phyloP scores from a whole-genome alignment of 2,797 vertebrate species.

The Echeneis naucrates region DNA sequence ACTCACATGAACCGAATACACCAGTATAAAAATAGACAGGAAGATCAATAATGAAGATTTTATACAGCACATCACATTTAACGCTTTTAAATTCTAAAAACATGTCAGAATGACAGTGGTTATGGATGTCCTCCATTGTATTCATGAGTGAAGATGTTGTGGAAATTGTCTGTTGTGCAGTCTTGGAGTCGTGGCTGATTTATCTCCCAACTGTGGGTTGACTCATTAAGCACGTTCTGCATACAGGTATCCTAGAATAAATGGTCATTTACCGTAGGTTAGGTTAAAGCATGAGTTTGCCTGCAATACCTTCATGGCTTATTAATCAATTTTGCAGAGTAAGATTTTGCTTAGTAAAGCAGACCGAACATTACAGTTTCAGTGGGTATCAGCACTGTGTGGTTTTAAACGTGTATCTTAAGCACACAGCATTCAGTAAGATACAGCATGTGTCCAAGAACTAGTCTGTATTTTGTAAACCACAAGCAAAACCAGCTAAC shows the following conservation, averaged over 20 bases:
- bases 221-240: constrained; percentile 23
- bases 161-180: not conserved
- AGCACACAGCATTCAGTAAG: not conserved
- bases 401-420: constrained; percentile 1
- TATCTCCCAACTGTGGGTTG: constrained; percentile 1
- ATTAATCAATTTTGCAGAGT: constrained; percentile 17
- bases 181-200: constrained; percentile 5
- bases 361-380: not conserved
- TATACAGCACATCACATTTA: too few species aligned
- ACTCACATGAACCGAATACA: not conserved
- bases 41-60: not conserved
- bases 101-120: not conserved
- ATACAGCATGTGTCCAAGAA: not conserved
- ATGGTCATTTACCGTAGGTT: constrained; percentile 19
- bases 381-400: not conserved
- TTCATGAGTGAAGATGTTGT: not conserved
- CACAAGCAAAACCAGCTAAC: not conserved
- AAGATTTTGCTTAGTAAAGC: constrained; percentile 3
- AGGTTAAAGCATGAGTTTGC: constrained; percentile 3
- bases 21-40: not conserved
- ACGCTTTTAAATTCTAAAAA: not conserved
- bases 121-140: not conserved
- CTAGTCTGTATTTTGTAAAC: not conserved
- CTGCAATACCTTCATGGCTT: constrained; percentile 2
- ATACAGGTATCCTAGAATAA: constrained; percentile 13